A percentile compares a stretch with the other conserved stretches of the same genome.
Conservation (phyloP, 2,888 invertebrate genomes). For the Drosophila melanocephala region DNA sequence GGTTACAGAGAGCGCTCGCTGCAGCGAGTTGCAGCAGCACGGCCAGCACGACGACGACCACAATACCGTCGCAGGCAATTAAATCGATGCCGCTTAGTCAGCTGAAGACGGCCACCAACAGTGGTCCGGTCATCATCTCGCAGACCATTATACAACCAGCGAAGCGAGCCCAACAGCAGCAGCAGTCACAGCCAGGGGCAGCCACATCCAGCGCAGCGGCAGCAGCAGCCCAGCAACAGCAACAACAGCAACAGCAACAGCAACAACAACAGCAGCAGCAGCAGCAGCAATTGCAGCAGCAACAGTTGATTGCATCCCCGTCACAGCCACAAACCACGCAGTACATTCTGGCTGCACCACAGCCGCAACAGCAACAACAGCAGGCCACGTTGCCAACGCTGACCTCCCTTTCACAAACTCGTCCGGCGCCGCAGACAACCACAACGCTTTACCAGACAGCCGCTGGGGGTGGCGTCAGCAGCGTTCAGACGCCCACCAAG, state of each 20-base stretch:
- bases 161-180: slow-evolving; percentile 76
- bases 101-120: slow-evolving; percentile 82
- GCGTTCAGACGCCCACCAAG: slow-evolving; percentile 83
- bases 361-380: slow-evolving; percentile 70
- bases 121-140: slow-evolving; percentile 85
- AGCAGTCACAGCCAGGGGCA: slow-evolving; percentile 25
- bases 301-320: slow-evolving; percentile 39
- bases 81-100: slow-evolving; percentile 84
- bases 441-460: slow-evolving; percentile 82
- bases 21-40: slow-evolving; percentile 57
- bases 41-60: slow-evolving; percentile 68
- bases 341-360: slow-evolving; percentile 82
- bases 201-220: slow-evolving; percentile 54
- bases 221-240: slow-evolving; percentile 52
- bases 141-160: slow-evolving; percentile 85
- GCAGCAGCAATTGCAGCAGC: slow-evolving; percentile 65
- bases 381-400: slow-evolving; percentile 80
- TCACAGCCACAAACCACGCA: slow-evolving; percentile 72
- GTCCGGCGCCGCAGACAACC: slow-evolving; percentile 73
- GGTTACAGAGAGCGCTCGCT: slow-evolving; percentile 71
- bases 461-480: slow-evolving; percentile 60
- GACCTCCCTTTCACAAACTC: slow-evolving; percentile 83
- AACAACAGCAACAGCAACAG: slow-evolving; percentile 43
- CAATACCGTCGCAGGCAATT: slow-evolving; percentile 81
- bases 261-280: slow-evolving; percentile 51